Conservation (phyloP, 2,113 vertebrate species). For the Larimichthys crocea region DNA sequence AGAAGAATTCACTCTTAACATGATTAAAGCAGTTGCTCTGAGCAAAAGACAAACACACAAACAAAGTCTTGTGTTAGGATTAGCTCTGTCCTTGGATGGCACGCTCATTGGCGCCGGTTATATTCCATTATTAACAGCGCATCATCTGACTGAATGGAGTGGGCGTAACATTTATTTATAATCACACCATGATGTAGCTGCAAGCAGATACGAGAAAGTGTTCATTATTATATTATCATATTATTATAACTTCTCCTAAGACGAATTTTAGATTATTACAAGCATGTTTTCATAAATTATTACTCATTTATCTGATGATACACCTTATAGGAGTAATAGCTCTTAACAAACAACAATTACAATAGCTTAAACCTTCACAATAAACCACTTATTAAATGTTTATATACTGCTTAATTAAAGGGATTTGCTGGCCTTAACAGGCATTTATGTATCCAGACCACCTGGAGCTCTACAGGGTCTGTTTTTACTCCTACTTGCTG, state of each 20-base stretch:
- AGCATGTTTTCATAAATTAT: background rate
- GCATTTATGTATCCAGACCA: slow-evolving; percentile 4
- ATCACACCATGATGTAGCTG: background rate
- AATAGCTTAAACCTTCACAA: no score
- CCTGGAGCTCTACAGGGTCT: background rate
- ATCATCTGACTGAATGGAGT: slow-evolving; percentile 34
- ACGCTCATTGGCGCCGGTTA: background rate
- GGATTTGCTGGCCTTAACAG: background rate
- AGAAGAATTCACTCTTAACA: background rate
- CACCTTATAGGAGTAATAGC: background rate
- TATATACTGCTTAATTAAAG: background rate
- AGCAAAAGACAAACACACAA: slow-evolving; percentile 12
- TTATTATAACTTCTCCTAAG: background rate
- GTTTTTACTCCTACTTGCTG: background rate
- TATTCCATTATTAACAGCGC: slow-evolving; percentile 14
- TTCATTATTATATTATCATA: background rate
- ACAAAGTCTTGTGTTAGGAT: background rate
- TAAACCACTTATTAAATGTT: background rate
- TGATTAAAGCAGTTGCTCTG: background rate
- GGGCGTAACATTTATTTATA: background rate
- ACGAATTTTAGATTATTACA: background rate
- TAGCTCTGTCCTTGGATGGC: background rate
- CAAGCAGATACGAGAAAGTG: background rate
- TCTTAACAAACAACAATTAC: background rate
- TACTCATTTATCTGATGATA: background rate